Evolutionary conservation across 2,113 vertebrate genomes (phyloP).

Genomic region (Cygnus atratus): DNA sequence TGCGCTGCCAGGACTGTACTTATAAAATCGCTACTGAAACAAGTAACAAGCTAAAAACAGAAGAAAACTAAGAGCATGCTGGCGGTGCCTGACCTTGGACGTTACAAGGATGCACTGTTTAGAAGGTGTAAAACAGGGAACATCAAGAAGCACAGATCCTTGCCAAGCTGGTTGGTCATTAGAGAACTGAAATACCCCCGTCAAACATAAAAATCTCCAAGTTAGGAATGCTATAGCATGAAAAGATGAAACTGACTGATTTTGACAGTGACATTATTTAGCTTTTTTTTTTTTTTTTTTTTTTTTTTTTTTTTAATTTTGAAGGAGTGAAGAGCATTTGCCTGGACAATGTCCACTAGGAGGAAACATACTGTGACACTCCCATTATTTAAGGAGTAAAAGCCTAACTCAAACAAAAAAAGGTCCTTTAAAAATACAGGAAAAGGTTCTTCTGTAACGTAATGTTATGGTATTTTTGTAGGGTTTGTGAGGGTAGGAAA

Average conservation of each 20-base stretch:
- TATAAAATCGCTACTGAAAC: neutral
- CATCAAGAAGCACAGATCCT: neutral
- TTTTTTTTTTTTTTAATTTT: neutral
- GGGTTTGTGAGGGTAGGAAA: neutral
- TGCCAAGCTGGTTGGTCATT: neutral
- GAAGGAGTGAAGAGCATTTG: neutral
- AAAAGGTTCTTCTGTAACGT: neutral
- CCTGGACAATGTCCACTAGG: neutral
- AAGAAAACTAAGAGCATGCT: neutral
- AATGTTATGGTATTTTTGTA: neutral
- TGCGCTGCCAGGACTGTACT: neutral
- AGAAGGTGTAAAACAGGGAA: neutral
- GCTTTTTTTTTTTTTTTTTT: neutral
- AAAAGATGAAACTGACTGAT: neutral
- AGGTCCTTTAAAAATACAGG: neutral
- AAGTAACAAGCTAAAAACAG: neutral
- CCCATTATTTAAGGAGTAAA: neutral
- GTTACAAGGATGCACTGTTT: neutral
- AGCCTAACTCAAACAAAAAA: neutral
- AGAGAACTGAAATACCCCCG: neutral
- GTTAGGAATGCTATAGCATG: neutral
- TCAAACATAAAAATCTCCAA: neutral
- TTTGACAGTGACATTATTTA: neutral
- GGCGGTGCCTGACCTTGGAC: neutral
- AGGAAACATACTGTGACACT: neutral